Conservation (phyloP, 2,888 invertebrate genomes). For the Lepas anatifera region DNA sequence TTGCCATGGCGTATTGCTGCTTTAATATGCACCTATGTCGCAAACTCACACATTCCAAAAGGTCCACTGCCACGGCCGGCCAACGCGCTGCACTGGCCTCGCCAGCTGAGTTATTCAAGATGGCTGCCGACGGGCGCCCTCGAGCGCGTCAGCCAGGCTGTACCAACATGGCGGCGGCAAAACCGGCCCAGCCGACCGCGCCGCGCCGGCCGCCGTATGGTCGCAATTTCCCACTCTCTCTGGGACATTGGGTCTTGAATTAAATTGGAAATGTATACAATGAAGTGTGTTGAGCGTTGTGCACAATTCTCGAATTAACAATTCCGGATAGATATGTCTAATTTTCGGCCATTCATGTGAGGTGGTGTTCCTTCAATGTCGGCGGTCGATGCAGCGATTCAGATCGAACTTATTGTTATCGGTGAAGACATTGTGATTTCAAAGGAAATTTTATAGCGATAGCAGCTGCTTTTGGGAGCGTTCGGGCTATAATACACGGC, state of each 20-base stretch:
- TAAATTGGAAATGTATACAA: neutral
- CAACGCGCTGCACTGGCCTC: neutral
- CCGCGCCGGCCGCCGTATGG: neutral
- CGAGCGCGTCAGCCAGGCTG: neutral
- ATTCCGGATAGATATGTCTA: neutral
- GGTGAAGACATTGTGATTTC: too few relatives aligned
- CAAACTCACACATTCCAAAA: too few relatives aligned
- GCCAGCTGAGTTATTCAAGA: constrained; percentile 3
- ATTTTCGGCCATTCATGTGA: neutral
- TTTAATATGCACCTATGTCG: too few relatives aligned
- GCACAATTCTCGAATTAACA: neutral
- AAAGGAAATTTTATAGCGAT: too few relatives aligned
- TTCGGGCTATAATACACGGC: too few relatives aligned
- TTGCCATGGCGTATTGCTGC: too few relatives aligned
- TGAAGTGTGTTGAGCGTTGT: neutral
- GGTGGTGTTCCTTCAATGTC: too few relatives aligned
- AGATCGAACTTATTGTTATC: too few relatives aligned
- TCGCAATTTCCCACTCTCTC: neutral
- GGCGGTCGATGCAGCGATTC: too few relatives aligned
- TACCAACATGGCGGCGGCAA: constrained; percentile 7
- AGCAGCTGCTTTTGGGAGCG: too few relatives aligned
- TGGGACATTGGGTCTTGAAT: neutral
- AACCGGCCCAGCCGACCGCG: neutral
- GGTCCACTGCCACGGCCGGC: too few relatives aligned
- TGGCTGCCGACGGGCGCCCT: constrained; percentile 6